Conservation (phyloP, 2,113 vertebrate species). For the Probosciger aterrimus region DNA sequence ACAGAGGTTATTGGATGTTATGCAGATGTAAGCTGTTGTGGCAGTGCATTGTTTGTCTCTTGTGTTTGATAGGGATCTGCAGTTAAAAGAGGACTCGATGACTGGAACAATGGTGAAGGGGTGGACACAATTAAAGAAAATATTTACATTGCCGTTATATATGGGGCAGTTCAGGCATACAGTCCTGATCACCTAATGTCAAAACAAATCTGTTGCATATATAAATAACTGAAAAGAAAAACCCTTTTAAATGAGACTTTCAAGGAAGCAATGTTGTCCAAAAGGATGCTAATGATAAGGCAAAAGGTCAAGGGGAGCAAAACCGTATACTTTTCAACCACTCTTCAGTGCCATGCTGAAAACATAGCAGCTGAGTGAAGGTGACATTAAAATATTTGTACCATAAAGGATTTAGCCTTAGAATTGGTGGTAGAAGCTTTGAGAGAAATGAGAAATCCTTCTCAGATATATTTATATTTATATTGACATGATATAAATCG, state of each 20-base stretch:
- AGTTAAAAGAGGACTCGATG: neutral
- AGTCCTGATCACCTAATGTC: neutral
- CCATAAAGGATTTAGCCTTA: neutral
- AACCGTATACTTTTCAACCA: neutral
- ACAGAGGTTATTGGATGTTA: neutral
- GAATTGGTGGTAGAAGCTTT: neutral
- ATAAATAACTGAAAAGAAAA: neutral
- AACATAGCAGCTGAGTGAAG: neutral
- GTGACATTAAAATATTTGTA: neutral
- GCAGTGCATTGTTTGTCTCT: neutral
- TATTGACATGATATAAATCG: neutral
- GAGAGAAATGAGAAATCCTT: neutral
- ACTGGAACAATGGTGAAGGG: neutral
- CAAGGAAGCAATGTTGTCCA: neutral
- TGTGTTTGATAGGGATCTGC: neutral
- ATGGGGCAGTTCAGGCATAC: neutral
- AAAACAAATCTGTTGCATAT: neutral
- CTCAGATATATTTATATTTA: neutral
- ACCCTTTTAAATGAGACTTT: neutral
- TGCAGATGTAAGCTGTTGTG: neutral
- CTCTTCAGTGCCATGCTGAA: neutral
- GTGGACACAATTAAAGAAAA: neutral
- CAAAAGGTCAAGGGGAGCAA: neutral
- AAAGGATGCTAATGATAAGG: neutral
- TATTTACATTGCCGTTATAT: neutral